Base-by-base conservation (phyloP, 2,113 vertebrate genomes). In the Scolopax mira region DNA sequence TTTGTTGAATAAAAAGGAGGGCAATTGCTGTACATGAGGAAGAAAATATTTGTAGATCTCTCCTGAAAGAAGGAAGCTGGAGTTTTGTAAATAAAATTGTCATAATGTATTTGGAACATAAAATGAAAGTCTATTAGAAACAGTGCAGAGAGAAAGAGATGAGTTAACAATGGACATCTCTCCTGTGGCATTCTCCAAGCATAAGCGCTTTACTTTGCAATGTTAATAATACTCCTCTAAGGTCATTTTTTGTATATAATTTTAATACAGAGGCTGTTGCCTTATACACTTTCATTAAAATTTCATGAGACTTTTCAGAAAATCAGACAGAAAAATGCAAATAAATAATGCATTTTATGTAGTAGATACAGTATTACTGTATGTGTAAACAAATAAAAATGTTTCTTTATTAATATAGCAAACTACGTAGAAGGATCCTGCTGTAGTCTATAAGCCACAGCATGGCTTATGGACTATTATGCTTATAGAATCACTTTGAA, bases 341-440 rank as follows among this genome's bases (percentile, higher is more conserved):
- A 94, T 93, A 95, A 93, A 88, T 95, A 90, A 93, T 93, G 94
- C 54, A 83, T 95, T 95, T 94, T 95, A 64, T 94, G 39, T 91
- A 78, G 88, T 84, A 91, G 90, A 86, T 93, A 86, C 67, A 75
- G 75, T 90, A 88, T 84, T 96, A 85, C 48, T 48, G 27, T 79
- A 70, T 84, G 39, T 83, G 69, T 94, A 95, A 96, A 92, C 75
- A 85, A 89, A 86, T 91, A 66, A 85, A 92, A 93, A 95, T 82
- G 57, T 73, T 89, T 79, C 37, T 84, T 67, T 88, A 91, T 91
- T 96, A 75, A 85, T 90, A 73, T 37, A 82, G 87, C 41, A 90
- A 84, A 78, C 55, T 82, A 13, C 71, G n/a, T 60, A 60, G 88
- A 90, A 90, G 74, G 54, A 83, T 88, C 4, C 25, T 79, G 18